phyloP scores from a whole-genome alignment of 2,888 invertebrate genomes.

The Melipona bicolor region DNA sequence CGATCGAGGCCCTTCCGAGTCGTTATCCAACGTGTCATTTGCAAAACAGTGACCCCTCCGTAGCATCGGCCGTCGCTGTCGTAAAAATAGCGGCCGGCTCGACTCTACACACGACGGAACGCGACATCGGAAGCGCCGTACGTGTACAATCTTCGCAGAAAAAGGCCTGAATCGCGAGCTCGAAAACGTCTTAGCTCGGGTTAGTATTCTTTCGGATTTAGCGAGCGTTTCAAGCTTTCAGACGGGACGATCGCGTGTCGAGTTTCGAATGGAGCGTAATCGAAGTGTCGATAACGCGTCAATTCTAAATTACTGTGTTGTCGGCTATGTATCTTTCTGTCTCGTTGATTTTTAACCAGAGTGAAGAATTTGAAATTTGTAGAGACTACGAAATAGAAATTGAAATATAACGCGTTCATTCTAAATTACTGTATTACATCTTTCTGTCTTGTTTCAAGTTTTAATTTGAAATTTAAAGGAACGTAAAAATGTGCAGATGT shows the following conservation, averaged over 20 bases:
- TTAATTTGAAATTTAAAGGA: no score
- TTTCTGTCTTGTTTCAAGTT: no score
- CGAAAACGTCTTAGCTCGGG: not conserved
- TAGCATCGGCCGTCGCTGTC: conserved; percentile 22
- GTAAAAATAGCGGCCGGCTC: conserved; percentile 43
- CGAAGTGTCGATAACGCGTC: not conserved
- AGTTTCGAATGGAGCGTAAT: not conserved
- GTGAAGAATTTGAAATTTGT: no score
- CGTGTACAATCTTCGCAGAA: not conserved
- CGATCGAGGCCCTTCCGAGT: conserved; percentile 54
- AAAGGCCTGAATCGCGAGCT: not conserved
- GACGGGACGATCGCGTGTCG: not conserved
- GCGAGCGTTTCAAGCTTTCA: not conserved
- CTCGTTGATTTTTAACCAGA: no score
- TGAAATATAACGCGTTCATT: no score
- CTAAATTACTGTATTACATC: no score
- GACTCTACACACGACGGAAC: not conserved
- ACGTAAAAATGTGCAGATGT: no score
- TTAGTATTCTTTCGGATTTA: not conserved
- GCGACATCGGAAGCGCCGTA: not conserved
- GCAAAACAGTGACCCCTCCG: conserved; percentile 28
- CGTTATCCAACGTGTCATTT: conserved; percentile 50
- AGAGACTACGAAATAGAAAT: no score
- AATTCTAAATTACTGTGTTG: not conserved
- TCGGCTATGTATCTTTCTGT: no score